Conservation (phyloP, 2,797 vertebrate genomes). For the Paguma larvata region DNA sequence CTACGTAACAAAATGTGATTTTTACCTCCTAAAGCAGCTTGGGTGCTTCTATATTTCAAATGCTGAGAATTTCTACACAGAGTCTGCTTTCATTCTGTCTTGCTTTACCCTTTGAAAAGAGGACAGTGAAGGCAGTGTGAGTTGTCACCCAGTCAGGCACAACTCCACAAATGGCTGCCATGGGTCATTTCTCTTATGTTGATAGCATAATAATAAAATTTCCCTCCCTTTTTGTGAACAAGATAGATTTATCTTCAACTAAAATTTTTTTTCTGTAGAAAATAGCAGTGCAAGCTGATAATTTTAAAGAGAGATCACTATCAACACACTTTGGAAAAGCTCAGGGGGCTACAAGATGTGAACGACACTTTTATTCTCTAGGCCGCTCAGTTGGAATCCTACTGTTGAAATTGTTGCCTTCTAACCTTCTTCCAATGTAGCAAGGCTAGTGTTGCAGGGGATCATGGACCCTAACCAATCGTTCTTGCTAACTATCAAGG, state of each 20-base stretch:
- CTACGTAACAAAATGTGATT: neutral
- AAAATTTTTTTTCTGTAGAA: neutral
- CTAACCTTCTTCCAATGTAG: neutral
- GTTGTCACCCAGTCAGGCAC: neutral
- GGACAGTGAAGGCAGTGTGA: neutral
- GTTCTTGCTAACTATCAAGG: conserved; percentile 15
- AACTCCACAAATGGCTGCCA: neutral
- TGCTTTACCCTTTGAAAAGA: neutral
- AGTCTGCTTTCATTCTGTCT: neutral
- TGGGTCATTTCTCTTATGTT: neutral
- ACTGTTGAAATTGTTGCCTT: neutral
- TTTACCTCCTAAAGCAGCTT: neutral
- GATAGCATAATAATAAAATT: neutral
- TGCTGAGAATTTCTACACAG: neutral
- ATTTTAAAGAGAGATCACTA: neutral
- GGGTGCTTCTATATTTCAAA: neutral
- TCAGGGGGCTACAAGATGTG: neutral
- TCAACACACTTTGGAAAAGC: neutral
- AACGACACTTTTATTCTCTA: neutral
- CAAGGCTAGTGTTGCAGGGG: neutral
- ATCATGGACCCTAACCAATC: neutral
- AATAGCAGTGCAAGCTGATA: neutral
- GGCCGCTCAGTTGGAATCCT: neutral
- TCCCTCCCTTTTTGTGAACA: neutral
- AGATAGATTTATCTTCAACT: neutral